A percentile compares a stretch with the other conserved stretches of the same genome.
Evolutionary conservation across 2,888 invertebrate species (phyloP).

Genomic region (Acronicta psi): DNA sequence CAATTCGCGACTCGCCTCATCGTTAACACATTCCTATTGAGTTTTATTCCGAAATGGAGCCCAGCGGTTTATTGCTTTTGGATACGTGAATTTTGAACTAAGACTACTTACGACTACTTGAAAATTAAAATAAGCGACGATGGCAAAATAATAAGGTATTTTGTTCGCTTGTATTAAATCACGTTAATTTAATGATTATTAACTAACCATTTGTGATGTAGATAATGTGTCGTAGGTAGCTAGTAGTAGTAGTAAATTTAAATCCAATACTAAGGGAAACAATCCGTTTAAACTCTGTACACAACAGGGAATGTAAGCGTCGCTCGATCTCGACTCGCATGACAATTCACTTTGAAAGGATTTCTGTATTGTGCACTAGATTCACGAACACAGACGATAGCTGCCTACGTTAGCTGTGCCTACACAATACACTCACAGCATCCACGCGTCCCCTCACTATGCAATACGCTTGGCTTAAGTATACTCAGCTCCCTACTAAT

Average conservation of each 20-base stretch:
- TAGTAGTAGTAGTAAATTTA: too few relatives aligned
- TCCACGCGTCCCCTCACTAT: conserved; percentile 21
- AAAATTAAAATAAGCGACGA: conserved; percentile 40
- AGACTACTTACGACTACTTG: conserved; percentile 27
- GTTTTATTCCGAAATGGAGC: conserved; percentile 60
- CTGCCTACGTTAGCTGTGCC: conserved; percentile 11
- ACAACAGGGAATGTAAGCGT: conserved; percentile 32
- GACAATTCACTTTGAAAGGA: conserved; percentile 62
- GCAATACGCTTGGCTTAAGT: conserved; percentile 42
- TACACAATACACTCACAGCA: conserved; percentile 21
- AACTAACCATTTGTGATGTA: too few relatives aligned
- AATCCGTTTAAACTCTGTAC: conserved; percentile 32
- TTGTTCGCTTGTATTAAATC: too few relatives aligned
- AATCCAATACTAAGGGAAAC: conserved; percentile 16
- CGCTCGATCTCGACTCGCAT: conserved; percentile 52
- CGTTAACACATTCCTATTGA: conserved; percentile 69
- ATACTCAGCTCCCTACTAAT: conserved; percentile 54
- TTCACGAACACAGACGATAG: conserved; percentile 35
- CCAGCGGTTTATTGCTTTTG: conserved; percentile 58
- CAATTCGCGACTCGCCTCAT: conserved; percentile 69
- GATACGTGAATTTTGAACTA: conserved; percentile 48
- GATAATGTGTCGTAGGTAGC: neutral
- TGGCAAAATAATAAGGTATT: neutral
- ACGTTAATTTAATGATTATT: too few relatives aligned
- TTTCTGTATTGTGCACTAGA: conserved; percentile 50